Evolutionary conservation across 1,140 invertebrate species (phyloP).

Genomic region (Odontomachus brunneus): DNA sequence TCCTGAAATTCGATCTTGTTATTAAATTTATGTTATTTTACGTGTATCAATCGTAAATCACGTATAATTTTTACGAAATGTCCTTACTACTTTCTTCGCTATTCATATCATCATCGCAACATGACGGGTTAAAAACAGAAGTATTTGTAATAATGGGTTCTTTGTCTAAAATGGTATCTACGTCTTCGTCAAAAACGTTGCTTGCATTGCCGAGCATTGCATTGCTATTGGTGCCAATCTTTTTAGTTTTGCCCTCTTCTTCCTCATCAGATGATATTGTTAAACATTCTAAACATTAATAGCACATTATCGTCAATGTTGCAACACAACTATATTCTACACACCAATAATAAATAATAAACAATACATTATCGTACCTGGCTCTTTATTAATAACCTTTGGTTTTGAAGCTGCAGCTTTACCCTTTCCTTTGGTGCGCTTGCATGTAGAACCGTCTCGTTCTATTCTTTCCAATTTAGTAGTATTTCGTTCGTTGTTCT

Average conservation of each 20-base stretch:
- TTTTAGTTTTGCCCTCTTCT: constrained; percentile 73
- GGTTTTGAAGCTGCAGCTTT: constrained; percentile 57
- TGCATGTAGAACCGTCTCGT: constrained; percentile 68
- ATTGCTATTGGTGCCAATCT: constrained; percentile 55
- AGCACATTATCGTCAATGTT: constrained; percentile 38
- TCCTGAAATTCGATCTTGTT: constrained; percentile 61
- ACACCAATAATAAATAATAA: constrained; percentile 27
- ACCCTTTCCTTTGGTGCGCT: constrained; percentile 72
- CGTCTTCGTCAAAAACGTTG: constrained; percentile 70
- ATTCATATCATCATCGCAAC: constrained; percentile 56
- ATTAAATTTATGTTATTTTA: constrained; percentile 13
- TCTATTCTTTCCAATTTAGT: constrained; percentile 72
- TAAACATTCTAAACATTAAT: constrained; percentile 78
- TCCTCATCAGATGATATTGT: constrained; percentile 85
- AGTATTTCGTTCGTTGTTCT: constrained; percentile 71
- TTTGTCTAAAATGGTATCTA: constrained; percentile 82
- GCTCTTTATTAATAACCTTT: constrained; percentile 77
- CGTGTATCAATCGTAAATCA: not conserved
- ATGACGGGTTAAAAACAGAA: constrained; percentile 60
- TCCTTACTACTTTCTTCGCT: constrained; percentile 67
- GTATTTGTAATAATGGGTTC: constrained; percentile 85
- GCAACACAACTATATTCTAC: not conserved
- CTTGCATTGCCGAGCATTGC: constrained; percentile 39
- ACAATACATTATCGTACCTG: constrained; percentile 68
- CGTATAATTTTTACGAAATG: too few species aligned